Conservation (phyloP, 2,888 invertebrate species). For the Ornithoptera alexandrae region DNA sequence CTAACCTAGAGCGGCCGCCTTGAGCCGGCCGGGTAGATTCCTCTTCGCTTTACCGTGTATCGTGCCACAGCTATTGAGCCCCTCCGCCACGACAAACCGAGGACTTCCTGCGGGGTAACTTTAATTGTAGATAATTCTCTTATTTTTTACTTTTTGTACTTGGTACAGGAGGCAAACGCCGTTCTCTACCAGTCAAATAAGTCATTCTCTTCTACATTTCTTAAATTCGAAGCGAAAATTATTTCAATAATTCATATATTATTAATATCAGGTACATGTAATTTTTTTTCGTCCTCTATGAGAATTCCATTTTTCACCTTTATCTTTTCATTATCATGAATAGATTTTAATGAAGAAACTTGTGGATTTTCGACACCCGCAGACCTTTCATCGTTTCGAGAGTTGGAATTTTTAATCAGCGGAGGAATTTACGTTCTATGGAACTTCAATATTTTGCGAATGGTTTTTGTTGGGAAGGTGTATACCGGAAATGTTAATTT, state of each 20-base stretch:
- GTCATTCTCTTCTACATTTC: too few relatives aligned
- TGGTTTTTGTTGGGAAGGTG: slow-evolving; percentile 8
- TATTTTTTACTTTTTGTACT: too few relatives aligned
- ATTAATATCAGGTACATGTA: not conserved
- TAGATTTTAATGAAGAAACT: slow-evolving; percentile 25
- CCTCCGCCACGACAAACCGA: too few relatives aligned
- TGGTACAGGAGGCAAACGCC: too few relatives aligned
- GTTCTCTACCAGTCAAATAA: too few relatives aligned
- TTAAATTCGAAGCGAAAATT: too few relatives aligned
- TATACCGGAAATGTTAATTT: slow-evolving; percentile 4
- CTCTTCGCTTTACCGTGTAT: too few relatives aligned
- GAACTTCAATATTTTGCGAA: slow-evolving; percentile 22
- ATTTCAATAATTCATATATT: not conserved
- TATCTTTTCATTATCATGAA: slow-evolving; percentile 19
- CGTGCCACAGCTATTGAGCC: too few relatives aligned
- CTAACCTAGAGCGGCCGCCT: too few relatives aligned
- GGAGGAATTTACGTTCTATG: slow-evolving; percentile 21
- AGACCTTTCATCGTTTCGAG: slow-evolving; percentile 27
- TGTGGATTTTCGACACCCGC: slow-evolving; percentile 27
- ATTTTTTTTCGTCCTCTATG: not conserved
- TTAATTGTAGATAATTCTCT: too few relatives aligned
- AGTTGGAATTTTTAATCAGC: slow-evolving; percentile 30
- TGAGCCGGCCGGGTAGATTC: too few relatives aligned
- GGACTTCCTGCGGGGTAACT: too few relatives aligned
- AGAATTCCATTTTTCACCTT: not conserved